Evolutionary conservation across 2,888 invertebrate species (phyloP), one percentile per base, ranked within the genome.

Genomic region (Baronia brevicornis): DNA sequence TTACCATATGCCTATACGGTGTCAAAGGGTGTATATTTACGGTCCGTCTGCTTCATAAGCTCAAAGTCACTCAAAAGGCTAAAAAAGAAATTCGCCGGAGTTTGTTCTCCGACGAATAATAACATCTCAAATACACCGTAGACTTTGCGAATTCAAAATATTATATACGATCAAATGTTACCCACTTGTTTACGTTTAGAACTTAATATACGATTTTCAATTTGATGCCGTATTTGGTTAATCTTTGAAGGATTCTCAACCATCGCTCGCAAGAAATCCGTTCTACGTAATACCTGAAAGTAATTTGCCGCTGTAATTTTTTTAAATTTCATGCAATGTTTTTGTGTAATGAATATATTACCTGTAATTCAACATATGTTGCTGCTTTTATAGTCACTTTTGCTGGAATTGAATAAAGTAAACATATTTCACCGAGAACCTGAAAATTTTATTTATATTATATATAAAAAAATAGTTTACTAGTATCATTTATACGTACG

Each of bases 371-470:
- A n/a, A 82, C 77, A 41, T 84, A 84, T 34, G 82, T 77, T 27
- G 84, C 84, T 5, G 84, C 84, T 54, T 73, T 72, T 23, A 80
- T 71, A 0, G 82, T 80, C 28, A 82, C 82, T 59, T 84, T 84
- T 19, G 82, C 60, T 18, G 84, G 82, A 38, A 82, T 72, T 13
- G 82, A 84, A 53, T 73, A 73, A 49, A 82, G 78, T 37, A 84
- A 54, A 51, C 73, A 74, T 36, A 79, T 50, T 53, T 82, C 84
- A 3, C 72, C 86, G 13, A 75, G 53, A 19, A 84, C 73, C 82
- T 84, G 53, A 29, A 52, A 60, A 34, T 36, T 33, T 21, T 20
- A 3, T 8, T 13, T 2, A 13, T 1, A 8, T 20, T 3, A 19
- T 2, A 0, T n/a, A 12, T 12, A 18, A 13, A 17, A 27, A 24